Evolutionary conservation across 2,113 vertebrate genomes (phyloP).

Genomic region (Proteles cristata): DNA sequence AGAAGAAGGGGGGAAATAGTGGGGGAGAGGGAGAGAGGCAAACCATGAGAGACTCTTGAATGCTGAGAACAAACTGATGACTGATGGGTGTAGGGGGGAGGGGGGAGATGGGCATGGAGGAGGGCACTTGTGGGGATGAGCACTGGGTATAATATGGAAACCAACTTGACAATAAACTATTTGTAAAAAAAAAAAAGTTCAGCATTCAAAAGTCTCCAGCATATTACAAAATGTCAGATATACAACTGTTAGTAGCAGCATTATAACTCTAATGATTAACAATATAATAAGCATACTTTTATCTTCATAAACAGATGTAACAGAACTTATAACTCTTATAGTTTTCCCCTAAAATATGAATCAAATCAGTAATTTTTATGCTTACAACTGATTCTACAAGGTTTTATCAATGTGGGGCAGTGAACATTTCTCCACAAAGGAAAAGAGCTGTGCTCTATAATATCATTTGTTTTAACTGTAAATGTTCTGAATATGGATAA

Average conservation of each 20-base stretch:
- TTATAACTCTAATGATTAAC: neutral
- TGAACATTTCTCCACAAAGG: neutral
- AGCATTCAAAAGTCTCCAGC: neutral
- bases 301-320: neutral
- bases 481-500: neutral
- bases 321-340: neutral
- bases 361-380: neutral
- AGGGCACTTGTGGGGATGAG: too few relatives aligned
- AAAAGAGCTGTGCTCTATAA: neutral
- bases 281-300: neutral
- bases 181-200: neutral
- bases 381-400: neutral
- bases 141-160: too few relatives aligned
- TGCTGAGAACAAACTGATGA: too few relatives aligned
- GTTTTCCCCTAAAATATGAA: neutral
- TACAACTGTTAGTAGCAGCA: neutral
- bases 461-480: neutral
- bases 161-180: too few relatives aligned
- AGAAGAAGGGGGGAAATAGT: too few relatives aligned
- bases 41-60: too few relatives aligned
- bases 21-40: too few relatives aligned
- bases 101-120: too few relatives aligned
- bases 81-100: too few relatives aligned
- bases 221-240: neutral
- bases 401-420: neutral